Percentiles rank a stretch among this genome's conserved stretches.
Conservation (phyloP, 2,797 vertebrate species). For the Danio jaintianensis region DNA sequence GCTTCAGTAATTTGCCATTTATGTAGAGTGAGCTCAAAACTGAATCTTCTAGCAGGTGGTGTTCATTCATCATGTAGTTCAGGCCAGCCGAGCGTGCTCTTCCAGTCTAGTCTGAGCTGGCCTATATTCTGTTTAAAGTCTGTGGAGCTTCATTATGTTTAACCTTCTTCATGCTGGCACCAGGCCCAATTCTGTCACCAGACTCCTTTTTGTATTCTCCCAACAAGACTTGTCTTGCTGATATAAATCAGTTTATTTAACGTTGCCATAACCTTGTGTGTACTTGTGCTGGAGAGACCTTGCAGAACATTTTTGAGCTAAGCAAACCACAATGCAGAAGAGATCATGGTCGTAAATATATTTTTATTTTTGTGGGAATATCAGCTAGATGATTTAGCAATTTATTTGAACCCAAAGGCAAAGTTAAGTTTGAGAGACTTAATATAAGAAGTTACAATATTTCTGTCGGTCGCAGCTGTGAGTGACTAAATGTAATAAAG, state of each 20-base stretch:
- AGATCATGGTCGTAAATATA: neutral
- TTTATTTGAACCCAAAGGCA: neutral
- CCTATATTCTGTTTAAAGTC: slow-evolving; percentile 22
- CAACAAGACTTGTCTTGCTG: slow-evolving; percentile 53
- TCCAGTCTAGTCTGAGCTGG: slow-evolving; percentile 7
- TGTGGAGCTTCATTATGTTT: slow-evolving; percentile 27
- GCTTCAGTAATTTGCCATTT: neutral
- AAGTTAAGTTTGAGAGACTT: neutral
- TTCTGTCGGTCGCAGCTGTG: neutral
- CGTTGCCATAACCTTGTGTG: slow-evolving; percentile 51
- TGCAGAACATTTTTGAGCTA: neutral
- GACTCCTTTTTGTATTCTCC: slow-evolving; percentile 48
- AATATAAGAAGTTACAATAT: neutral
- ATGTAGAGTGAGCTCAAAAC: neutral
- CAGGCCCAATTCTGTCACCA: slow-evolving; percentile 53
- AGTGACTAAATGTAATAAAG: neutral
- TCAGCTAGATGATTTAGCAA: neutral
- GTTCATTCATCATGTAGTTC: neutral
- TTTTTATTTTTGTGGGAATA: neutral
- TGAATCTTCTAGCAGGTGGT: too few species aligned
- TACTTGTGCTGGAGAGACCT: slow-evolving; percentile 44
- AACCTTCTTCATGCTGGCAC: slow-evolving; percentile 58
- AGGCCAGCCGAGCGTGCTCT: slow-evolving; percentile 1
- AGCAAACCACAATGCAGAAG: neutral
- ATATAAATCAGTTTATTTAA: slow-evolving; percentile 47